Percentiles rank a stretch among this genome's conserved stretches.
phyloP scores from a whole-genome alignment of 1,140 invertebrate species.

The Macrotrachela quadricornifera region DNA sequence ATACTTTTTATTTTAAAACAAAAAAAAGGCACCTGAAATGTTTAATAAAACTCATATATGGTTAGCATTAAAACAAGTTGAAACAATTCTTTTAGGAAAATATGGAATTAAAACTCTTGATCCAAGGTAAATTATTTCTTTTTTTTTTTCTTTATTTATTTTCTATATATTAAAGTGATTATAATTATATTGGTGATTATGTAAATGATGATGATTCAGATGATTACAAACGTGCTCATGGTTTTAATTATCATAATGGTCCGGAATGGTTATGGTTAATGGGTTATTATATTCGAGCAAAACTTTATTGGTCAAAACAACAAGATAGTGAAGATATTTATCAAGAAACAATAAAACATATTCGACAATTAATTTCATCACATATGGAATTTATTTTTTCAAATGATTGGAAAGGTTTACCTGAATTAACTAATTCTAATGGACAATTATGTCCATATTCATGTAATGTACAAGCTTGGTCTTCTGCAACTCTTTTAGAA shows the following conservation, averaged over 20 bases:
- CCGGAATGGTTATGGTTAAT: constrained; percentile 41
- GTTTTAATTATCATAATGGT: constrained; percentile 96
- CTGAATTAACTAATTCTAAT: constrained; percentile 77
- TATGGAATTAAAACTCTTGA: constrained; percentile 89
- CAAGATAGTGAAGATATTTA: too few relatives aligned
- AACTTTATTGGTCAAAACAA: too few relatives aligned
- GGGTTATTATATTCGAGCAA: constrained; percentile 1
- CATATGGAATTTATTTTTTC: not conserved
- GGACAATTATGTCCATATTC: constrained; percentile 58
- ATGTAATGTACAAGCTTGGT: constrained; percentile 88
- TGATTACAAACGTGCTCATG: constrained; percentile 62
- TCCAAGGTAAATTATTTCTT: constrained; percentile 38
- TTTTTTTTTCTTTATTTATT: too few relatives aligned
- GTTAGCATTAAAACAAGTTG: constrained; percentile 50
- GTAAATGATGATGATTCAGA: constrained; percentile 66
- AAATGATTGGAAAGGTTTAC: constrained; percentile 58
- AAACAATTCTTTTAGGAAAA: constrained; percentile 61
- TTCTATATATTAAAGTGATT: constrained; percentile 47
- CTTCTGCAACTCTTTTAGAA: constrained; percentile 62
- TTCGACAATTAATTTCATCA: not conserved
- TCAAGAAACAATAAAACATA: not conserved
- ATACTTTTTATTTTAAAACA: constrained; percentile 38
- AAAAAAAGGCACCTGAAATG: constrained; percentile 73
- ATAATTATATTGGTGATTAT: constrained; percentile 78
- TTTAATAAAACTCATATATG: constrained; percentile 63